Conservation (phyloP, 2,888 invertebrate genomes). For the Lagria hirta region DNA sequence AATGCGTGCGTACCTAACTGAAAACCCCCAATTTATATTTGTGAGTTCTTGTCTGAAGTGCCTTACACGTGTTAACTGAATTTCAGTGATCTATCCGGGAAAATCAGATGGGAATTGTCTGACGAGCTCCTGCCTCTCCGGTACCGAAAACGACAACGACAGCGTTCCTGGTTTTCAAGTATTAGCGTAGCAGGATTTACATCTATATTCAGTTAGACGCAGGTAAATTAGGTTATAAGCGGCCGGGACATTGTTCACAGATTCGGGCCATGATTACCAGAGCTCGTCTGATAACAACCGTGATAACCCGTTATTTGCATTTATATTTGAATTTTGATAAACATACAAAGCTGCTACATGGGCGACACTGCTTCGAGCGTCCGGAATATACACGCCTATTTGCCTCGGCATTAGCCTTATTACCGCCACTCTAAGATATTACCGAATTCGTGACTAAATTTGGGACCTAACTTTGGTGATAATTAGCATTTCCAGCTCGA, state of each 20-base stretch:
- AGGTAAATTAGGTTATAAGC: constrained; percentile 52
- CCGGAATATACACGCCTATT: constrained; percentile 22
- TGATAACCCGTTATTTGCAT: constrained; percentile 49
- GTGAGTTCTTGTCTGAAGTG: constrained; percentile 29
- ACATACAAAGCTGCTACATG: constrained; percentile 45
- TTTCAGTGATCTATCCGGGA: constrained; percentile 24
- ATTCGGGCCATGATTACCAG: constrained; percentile 45
- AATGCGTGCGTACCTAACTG: too few species aligned
- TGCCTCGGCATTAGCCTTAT: constrained; percentile 29
- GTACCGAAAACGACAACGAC: constrained; percentile 1
- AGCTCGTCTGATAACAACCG: constrained; percentile 43
- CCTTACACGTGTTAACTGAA: constrained; percentile 33
- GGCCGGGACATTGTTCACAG: constrained; percentile 48
- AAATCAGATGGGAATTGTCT: constrained; percentile 30
- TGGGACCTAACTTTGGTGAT: constrained; percentile 28
- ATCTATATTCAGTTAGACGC: constrained; percentile 51
- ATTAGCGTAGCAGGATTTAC: constrained; percentile 43
- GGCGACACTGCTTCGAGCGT: constrained; percentile 26
- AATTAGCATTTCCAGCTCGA: constrained; percentile 34
- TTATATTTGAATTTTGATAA: constrained; percentile 51
- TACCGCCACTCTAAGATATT: constrained; percentile 32
- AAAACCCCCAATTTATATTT: too few species aligned
- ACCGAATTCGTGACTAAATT: constrained; percentile 32
- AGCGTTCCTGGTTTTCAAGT: constrained; percentile 27
- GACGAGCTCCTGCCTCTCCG: constrained; percentile 29